A percentile compares a stretch with the other conserved stretches of the same genome.
These are phyloP conservation scores for Aptenodytes patagonicus DNA, from an alignment of 2,113 vertebrate species.

Conservation along the genomic window DNA sequence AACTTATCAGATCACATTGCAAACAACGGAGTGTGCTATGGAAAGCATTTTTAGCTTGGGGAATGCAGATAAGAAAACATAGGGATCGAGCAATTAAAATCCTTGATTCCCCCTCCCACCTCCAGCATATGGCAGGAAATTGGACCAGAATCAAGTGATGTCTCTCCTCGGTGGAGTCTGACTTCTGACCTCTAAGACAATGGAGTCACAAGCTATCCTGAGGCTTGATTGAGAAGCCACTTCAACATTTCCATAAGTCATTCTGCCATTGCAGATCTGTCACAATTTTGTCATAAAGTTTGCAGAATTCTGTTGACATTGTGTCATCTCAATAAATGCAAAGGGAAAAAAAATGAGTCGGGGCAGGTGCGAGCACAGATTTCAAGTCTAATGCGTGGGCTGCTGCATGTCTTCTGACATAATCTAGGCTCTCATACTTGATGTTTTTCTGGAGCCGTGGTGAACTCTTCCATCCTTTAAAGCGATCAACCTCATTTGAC, in stretches of 20 bases:
- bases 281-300: conserved; percentile 76
- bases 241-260: conserved; percentile 75
- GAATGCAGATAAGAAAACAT: conserved; percentile 55
- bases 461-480: conserved; percentile 74
- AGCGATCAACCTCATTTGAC: conserved; percentile 67
- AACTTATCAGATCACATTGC: neutral
- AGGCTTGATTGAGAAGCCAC: conserved; percentile 74
- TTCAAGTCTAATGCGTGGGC: conserved; percentile 76
- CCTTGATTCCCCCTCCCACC: conserved; percentile 54
- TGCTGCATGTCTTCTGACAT: conserved; percentile 75
- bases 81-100: conserved; percentile 60
- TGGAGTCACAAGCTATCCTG: conserved; percentile 73
- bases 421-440: conserved; percentile 73
- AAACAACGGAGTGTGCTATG: neutral
- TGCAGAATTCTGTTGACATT: conserved; percentile 74
- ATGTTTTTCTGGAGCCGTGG: conserved; percentile 71
- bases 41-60: conserved; percentile 50
- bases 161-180: conserved; percentile 58
- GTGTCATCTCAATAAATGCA: conserved; percentile 77
- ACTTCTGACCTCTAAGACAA: conserved; percentile 71
- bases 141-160: conserved; percentile 67
- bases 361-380: conserved; percentile 75
- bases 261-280: conserved; percentile 75
- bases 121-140: conserved; percentile 71
- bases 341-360: conserved; percentile 69